Evolutionary conservation across 2,797 vertebrate genomes (phyloP).

Genomic region (Takifugu ocellatus): DNA sequence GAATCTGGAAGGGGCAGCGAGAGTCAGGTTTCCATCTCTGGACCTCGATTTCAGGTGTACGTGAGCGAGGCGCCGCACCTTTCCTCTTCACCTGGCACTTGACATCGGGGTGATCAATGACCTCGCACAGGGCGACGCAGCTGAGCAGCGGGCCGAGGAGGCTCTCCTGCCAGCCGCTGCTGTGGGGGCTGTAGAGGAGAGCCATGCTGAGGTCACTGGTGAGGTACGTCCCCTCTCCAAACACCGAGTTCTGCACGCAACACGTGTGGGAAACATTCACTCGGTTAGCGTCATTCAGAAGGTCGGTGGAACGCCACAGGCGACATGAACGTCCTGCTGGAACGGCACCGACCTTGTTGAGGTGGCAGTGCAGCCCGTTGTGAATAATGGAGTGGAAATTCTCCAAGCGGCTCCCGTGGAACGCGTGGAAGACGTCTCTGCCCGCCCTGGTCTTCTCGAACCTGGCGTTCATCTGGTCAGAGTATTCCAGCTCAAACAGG

Average conservation of each 20-base stretch:
- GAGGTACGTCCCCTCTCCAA: conserved; percentile 97
- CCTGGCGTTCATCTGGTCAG: conserved; percentile 83
- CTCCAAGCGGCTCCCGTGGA: conserved; percentile 95
- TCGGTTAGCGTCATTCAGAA: neutral
- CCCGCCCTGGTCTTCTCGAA: conserved; percentile 87
- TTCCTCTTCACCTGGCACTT: conserved; percentile 96
- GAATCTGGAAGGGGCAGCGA: conserved; percentile 78
- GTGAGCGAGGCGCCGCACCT: conserved; percentile 69
- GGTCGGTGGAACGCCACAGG: too few relatives aligned
- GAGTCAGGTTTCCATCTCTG: neutral
- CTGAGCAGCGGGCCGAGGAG: conserved; percentile 87
- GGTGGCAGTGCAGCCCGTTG: conserved; percentile 94
- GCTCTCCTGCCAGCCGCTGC: conserved; percentile 86
- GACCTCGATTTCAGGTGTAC: neutral
- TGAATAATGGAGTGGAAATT: conserved; percentile 98
- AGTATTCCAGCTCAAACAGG: conserved; percentile 92
- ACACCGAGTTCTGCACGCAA: conserved; percentile 87
- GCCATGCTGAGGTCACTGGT: conserved; percentile 98
- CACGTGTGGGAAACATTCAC: neutral
- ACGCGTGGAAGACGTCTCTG: conserved; percentile 89
- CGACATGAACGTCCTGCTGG: neutral
- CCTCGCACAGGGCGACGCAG: conserved; percentile 93
- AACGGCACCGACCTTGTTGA: conserved; percentile 69
- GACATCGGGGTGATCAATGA: conserved; percentile 97
- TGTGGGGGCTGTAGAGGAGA: conserved; percentile 92